Conservation (phyloP, 2,888 invertebrate species). For the Glaucopsyche alexis region DNA sequence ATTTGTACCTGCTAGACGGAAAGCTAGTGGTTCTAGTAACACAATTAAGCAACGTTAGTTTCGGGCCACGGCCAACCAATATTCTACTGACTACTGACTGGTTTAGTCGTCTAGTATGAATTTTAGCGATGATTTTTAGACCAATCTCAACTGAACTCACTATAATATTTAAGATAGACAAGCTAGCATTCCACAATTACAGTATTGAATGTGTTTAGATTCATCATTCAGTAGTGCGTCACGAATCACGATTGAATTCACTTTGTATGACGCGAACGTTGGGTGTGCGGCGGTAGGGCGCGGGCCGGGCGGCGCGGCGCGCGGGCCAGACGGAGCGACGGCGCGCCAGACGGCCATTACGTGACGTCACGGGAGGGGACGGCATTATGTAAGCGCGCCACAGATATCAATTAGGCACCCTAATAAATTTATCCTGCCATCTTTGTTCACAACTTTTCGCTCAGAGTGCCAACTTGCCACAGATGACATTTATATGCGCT, state of each 20-base stretch:
- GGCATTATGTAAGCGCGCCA: constrained; percentile 54
- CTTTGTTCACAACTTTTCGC: constrained; percentile 22
- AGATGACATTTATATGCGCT: not conserved
- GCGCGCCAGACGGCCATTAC: constrained; percentile 58
- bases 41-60: too few relatives aligned
- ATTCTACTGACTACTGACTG: too few relatives aligned
- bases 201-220: constrained; percentile 13
- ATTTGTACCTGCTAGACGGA: too few relatives aligned
- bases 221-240: constrained; percentile 26
- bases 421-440: constrained; percentile 34
- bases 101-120: too few relatives aligned
- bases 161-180: too few relatives aligned
- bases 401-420: constrained; percentile 51
- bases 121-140: too few relatives aligned
- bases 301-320: constrained; percentile 34
- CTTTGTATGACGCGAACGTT: constrained; percentile 30
- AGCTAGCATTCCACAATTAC: too few relatives aligned
- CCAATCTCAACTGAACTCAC: too few relatives aligned
- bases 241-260: constrained; percentile 34
- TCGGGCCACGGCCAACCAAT: too few relatives aligned
- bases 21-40: too few relatives aligned
- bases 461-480: not conserved
- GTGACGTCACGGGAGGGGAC: constrained; percentile 64
- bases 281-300: constrained; percentile 39
- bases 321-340: constrained; percentile 65